Percentiles rank a stretch among this genome's conserved stretches.
phyloP scores from a whole-genome alignment of 2,797 vertebrate species.

The Danionella dracula region DNA sequence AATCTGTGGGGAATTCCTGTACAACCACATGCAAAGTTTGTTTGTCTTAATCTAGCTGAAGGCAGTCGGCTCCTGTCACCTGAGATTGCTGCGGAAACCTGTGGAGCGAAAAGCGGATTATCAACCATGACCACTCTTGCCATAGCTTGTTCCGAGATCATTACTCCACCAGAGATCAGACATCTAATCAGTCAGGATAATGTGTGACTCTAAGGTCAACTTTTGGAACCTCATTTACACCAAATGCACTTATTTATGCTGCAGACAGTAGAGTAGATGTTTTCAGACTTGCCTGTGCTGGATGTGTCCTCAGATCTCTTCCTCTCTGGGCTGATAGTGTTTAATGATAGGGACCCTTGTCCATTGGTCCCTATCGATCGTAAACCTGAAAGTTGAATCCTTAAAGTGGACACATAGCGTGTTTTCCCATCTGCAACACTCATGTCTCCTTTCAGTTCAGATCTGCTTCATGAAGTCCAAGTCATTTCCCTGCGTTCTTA shows the following conservation, averaged over 20 bases:
- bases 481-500: slow-evolving; percentile 25
- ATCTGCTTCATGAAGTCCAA: slow-evolving; percentile 1
- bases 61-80: not conserved
- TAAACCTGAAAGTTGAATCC: slow-evolving; percentile 54
- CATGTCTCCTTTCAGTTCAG: slow-evolving; percentile 50
- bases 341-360: not conserved
- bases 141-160: not conserved
- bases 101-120: not conserved
- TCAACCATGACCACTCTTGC: not conserved
- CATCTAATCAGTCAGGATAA: not conserved
- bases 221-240: not conserved
- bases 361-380: not conserved
- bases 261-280: too few species aligned
- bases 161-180: not conserved
- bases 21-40: not conserved
- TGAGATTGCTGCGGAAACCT: too few species aligned
- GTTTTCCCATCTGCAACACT: slow-evolving; percentile 47
- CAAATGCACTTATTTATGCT: not conserved
- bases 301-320: slow-evolving; percentile 8
- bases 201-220: not conserved
- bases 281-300: slow-evolving; percentile 16
- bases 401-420: slow-evolving; percentile 63
- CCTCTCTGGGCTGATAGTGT: not conserved
- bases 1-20: not conserved
- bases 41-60: not conserved